Conservation (phyloP, 2,797 vertebrate genomes). For the Moxostoma hubbsi region DNA sequence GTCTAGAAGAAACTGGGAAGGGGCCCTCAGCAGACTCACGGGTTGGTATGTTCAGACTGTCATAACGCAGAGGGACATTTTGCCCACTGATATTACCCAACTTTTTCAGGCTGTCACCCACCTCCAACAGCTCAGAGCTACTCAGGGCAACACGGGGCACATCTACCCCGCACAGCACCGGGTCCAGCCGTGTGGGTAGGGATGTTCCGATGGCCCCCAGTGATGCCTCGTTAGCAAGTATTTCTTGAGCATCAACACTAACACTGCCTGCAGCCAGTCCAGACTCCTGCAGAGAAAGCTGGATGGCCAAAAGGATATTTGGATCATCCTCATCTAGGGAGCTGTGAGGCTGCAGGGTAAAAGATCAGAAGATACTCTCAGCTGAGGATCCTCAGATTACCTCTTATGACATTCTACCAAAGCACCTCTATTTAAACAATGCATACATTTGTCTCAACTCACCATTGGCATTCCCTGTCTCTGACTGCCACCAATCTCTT, state of each 20-base stretch:
- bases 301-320: conserved; percentile 97
- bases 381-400: not conserved
- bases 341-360: conserved; percentile 81
- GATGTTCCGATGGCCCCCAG: conserved; percentile 94
- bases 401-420: not conserved
- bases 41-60: conserved; percentile 76
- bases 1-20: conserved; percentile 81
- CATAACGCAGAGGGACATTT: conserved; percentile 73
- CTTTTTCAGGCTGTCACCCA: conserved; percentile 87
- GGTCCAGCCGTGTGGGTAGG: conserved; percentile 89
- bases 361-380: not conserved
- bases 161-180: conserved; percentile 78
- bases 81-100: conserved; percentile 79
- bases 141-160: conserved; percentile 86
- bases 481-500: conserved; percentile 83
- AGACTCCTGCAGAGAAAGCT: conserved; percentile 96
- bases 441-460: conserved; percentile 78
- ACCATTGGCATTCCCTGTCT: conserved; percentile 88
- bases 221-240: conserved; percentile 85
- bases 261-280: conserved; percentile 78
- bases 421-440: conserved; percentile 18
- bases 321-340: conserved; percentile 98
- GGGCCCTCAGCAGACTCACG: conserved; percentile 75
- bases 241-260: conserved; percentile 79
- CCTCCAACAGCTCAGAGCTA: conserved; percentile 93